Conservation (phyloP, 1,140 invertebrate species). For the Luehdorfia chinensis region DNA sequence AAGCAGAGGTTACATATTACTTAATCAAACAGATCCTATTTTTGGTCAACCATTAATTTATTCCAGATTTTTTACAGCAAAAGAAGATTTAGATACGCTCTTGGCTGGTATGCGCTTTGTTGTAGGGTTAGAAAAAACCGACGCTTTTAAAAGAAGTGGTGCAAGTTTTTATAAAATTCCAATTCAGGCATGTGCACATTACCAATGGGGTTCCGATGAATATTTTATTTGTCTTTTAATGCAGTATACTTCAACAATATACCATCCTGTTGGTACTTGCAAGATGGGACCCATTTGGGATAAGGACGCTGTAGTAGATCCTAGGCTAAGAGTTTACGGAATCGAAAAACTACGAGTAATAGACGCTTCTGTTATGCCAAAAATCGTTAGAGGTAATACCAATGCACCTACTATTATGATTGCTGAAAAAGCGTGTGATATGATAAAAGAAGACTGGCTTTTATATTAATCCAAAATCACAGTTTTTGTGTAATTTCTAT, state of each 20-base stretch:
- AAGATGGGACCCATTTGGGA: slow-evolving; percentile 89
- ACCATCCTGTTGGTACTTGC: slow-evolving; percentile 88
- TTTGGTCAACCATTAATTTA: slow-evolving; percentile 87
- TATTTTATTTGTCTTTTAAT: slow-evolving; percentile 84
- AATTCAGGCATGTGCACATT: slow-evolving; percentile 80
- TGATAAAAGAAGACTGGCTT: slow-evolving; percentile 78
- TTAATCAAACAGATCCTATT: slow-evolving; percentile 82
- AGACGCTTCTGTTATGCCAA: slow-evolving; percentile 86
- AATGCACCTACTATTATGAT: slow-evolving; percentile 81
- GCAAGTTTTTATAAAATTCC: slow-evolving; percentile 77
- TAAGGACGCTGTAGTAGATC: slow-evolving; percentile 83
- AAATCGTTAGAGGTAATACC: slow-evolving; percentile 79
- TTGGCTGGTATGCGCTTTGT: slow-evolving; percentile 78
- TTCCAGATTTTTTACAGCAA: slow-evolving; percentile 85
- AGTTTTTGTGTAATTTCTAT: too few species aligned
- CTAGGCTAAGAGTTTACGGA: slow-evolving; percentile 83
- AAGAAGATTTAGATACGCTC: slow-evolving; percentile 80
- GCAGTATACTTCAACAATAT: slow-evolving; percentile 84
- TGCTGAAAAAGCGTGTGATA: slow-evolving; percentile 79
- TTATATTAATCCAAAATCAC: neutral
- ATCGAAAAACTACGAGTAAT: slow-evolving; percentile 83
- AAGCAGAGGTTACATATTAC: slow-evolving; percentile 82
- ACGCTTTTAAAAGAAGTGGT: slow-evolving; percentile 78
- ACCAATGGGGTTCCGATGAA: slow-evolving; percentile 79
- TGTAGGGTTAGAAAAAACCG: slow-evolving; percentile 78